These are phyloP conservation scores for Emmelina monodactyla DNA, from an alignment of 2,888 invertebrate genomes.

Conservation along the genomic window DNA sequence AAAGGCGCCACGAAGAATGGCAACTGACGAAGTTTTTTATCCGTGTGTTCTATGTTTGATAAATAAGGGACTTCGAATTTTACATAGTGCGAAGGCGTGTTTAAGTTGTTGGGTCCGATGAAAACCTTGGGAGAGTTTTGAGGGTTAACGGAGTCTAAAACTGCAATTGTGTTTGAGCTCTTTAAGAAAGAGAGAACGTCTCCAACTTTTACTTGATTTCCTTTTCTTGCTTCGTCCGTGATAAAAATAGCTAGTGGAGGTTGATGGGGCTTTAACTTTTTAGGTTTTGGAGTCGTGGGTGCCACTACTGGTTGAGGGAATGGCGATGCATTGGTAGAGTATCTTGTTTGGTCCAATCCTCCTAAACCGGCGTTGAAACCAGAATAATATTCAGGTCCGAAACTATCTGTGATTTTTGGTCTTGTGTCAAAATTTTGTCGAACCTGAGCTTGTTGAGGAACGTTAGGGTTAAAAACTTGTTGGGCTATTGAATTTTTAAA, in stretches of 20 bases:
- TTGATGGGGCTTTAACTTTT: constrained; percentile 79
- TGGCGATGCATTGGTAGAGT: constrained; percentile 39
- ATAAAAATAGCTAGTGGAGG: constrained; percentile 85
- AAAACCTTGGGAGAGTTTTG: constrained; percentile 77
- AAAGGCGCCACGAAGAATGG: constrained; percentile 88
- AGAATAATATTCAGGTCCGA: constrained; percentile 31
- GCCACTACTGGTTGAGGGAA: constrained; percentile 36
- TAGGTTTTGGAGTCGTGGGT: constrained; percentile 52
- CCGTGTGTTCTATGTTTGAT: constrained; percentile 75
- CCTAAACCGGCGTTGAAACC: constrained; percentile 36
- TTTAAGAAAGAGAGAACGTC: constrained; percentile 77
- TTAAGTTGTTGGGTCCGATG: constrained; percentile 80
- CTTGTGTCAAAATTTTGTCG: too few species aligned
- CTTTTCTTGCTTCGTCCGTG: constrained; percentile 55
- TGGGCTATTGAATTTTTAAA: constrained; percentile 33
- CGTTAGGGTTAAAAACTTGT: constrained; percentile 27
- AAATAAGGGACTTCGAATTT: constrained; percentile 86
- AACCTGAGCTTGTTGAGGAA: constrained; percentile 22
- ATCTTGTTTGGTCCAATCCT: constrained; percentile 38
- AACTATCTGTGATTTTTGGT: constrained; percentile 29
- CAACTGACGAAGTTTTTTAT: constrained; percentile 75
- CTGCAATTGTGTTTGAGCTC: constrained; percentile 76
- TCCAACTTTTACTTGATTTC: constrained; percentile 65
- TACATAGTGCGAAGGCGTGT: constrained; percentile 74
- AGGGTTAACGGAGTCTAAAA: constrained; percentile 76